phyloP scores from a whole-genome alignment of 2,888 invertebrate genomes.

The Synergus umbraculus region DNA sequence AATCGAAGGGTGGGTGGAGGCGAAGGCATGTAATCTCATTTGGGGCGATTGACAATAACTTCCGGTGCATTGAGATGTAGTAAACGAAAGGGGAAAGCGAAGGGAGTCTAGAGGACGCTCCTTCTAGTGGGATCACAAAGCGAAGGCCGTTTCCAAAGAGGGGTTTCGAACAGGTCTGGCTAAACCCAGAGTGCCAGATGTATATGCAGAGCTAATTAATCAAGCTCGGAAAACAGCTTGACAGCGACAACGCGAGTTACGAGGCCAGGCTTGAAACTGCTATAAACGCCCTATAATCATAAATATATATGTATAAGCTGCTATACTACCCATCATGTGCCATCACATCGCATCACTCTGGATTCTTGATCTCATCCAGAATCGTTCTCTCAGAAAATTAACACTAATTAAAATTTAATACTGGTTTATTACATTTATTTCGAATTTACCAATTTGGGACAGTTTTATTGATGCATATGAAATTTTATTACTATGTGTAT shows the following conservation, averaged over 20 bases:
- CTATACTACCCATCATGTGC: conserved; percentile 12
- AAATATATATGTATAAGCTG: conserved; percentile 54
- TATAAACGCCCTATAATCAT: conserved; percentile 63
- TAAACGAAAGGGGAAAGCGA: conserved; percentile 41
- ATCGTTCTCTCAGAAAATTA: background rate
- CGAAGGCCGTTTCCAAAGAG: conserved; percentile 22
- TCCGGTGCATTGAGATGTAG: conserved; percentile 48
- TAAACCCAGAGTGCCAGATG: conserved; percentile 47
- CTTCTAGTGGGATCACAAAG: conserved; percentile 8
- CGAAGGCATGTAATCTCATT: conserved; percentile 47
- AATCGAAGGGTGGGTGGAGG: background rate
- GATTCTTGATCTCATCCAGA: background rate
- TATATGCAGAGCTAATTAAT: conserved; percentile 60
- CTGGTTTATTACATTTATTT: background rate
- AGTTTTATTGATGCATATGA: too few species aligned
- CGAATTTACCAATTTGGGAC: too few species aligned
- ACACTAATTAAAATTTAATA: background rate
- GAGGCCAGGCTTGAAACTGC: conserved; percentile 55
- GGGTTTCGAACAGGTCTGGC: conserved; percentile 35
- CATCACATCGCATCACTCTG: conserved; percentile 7
- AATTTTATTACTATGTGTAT: too few species aligned
- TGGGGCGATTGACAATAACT: conserved; percentile 52
- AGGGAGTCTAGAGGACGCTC: conserved; percentile 6
- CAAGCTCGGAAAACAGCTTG: conserved; percentile 64
- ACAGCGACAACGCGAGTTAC: conserved; percentile 59